A percentile compares a stretch with the other conserved stretches of the same genome.
phyloP scores from a whole-genome alignment of 2,113 vertebrate genomes.

The Limanda limanda region DNA sequence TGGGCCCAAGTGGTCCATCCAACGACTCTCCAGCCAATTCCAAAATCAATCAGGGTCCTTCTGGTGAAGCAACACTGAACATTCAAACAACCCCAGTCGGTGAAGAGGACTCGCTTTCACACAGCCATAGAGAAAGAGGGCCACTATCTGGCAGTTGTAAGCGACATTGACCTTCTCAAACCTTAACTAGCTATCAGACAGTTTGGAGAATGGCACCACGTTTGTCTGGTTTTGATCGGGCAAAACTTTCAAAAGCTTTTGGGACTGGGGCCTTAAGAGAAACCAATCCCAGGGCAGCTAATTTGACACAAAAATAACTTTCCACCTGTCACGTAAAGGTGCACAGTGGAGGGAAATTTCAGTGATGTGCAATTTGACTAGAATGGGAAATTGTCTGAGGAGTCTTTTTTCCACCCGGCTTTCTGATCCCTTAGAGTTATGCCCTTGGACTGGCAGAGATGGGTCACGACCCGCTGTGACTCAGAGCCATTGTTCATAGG shows the following conservation, averaged over 20 bases:
- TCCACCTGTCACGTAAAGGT: slow-evolving; percentile 26
- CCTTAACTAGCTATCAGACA: neutral
- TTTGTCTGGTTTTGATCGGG: too few species aligned
- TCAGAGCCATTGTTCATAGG: slow-evolving; percentile 62
- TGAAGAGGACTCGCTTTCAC: neutral
- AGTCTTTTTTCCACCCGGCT: slow-evolving; percentile 31
- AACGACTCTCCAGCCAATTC: neutral
- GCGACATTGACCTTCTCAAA: neutral
- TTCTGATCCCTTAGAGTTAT: slow-evolving; percentile 37
- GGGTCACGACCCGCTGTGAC: slow-evolving; percentile 50
- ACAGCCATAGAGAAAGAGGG: neutral
- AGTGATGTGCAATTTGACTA: slow-evolving; percentile 31
- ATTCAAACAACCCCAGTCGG: neutral
- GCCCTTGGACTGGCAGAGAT: slow-evolving; percentile 29
- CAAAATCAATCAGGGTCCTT: neutral
- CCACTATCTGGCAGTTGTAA: neutral
- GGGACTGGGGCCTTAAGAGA: neutral
- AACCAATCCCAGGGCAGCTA: slow-evolving; percentile 11
- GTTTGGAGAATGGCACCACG: neutral
- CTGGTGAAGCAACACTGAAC: neutral
- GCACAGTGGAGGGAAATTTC: slow-evolving; percentile 28
- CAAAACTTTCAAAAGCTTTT: neutral
- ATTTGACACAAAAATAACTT: slow-evolving; percentile 5
- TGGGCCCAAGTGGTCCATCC: too few species aligned
- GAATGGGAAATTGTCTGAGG: slow-evolving; percentile 21